Percentiles rank a stretch among this genome's conserved stretches.
phyloP scores from a whole-genome alignment of 2,888 invertebrate species.

The Zeuzera pyrina region DNA sequence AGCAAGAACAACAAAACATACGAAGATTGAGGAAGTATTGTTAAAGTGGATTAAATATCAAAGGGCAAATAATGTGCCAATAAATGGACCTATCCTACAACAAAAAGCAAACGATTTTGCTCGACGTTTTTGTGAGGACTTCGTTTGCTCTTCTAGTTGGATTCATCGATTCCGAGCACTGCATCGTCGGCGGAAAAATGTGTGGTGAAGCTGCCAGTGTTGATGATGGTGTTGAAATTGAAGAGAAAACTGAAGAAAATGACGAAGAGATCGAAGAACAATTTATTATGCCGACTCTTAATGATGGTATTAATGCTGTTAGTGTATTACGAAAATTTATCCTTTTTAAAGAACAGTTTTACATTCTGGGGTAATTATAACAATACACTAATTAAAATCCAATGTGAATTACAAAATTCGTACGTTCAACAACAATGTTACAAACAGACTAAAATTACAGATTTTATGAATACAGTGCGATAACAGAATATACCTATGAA shows the following conservation, averaged over 20 bases:
- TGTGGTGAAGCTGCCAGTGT: not conserved
- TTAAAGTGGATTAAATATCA: too few species aligned
- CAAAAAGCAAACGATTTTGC: too few species aligned
- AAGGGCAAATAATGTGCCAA: too few species aligned
- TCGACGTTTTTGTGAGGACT: too few species aligned
- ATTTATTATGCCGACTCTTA: constrained; percentile 2
- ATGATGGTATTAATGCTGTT: constrained; percentile 15
- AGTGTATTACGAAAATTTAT: constrained; percentile 16
- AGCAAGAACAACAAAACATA: too few species aligned
- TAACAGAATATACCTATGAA: not conserved
- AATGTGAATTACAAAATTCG: constrained; percentile 10
- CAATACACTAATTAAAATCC: constrained; percentile 7
- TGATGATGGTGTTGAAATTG: constrained; percentile 1
- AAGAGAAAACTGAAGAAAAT: constrained; percentile 1
- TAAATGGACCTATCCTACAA: too few species aligned
- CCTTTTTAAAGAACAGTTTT: constrained; percentile 11
- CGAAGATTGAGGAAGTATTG: too few species aligned
- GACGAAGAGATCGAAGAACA: constrained; percentile 1
- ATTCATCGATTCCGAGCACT: too few species aligned
- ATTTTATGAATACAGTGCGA: constrained; percentile 1
- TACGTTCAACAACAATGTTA: constrained; percentile 6
- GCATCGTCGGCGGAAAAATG: too few species aligned
- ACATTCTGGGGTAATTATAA: constrained; percentile 7
- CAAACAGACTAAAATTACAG: constrained; percentile 9
- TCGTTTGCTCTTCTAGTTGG: too few species aligned